Evolutionary conservation across 2,113 vertebrate species (phyloP).

Genomic region (Xerus inauris): DNA sequence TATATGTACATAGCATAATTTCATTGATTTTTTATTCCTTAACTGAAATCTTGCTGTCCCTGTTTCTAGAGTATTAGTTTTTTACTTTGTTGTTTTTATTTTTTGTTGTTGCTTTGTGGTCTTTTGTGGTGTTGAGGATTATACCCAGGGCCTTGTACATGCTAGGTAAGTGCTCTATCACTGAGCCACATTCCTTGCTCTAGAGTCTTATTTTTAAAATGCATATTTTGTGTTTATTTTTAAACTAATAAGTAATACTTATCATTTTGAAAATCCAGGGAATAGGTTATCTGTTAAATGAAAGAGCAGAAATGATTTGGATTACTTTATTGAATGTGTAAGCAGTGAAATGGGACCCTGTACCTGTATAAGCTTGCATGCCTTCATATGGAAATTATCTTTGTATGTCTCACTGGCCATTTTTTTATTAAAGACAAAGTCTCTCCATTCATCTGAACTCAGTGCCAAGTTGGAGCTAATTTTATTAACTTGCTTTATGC

Average conservation of each 20-base stretch:
- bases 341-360: background rate
- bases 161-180: too few relatives aligned
- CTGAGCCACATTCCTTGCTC: too few relatives aligned
- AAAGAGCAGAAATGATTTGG: background rate
- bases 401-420: background rate
- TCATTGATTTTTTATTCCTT: background rate
- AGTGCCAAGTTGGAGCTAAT: conserved; percentile 13
- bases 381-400: background rate
- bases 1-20: too few relatives aligned
- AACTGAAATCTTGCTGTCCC: background rate
- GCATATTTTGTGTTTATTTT: background rate
- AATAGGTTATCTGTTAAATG: background rate
- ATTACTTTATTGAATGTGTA: background rate
- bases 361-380: background rate
- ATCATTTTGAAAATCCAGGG: background rate
- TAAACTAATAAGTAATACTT: background rate
- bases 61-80: background rate
- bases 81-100: too few relatives aligned
- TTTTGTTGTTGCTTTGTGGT: too few relatives aligned
- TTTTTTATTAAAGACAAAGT: background rate
- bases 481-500: conserved; percentile 54
- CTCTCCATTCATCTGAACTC: background rate
- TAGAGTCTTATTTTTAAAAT: background rate
- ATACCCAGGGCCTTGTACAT: too few relatives aligned
- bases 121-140: too few relatives aligned